Conservation (phyloP, 2,113 vertebrate species). For the Dicaeum eximium region DNA sequence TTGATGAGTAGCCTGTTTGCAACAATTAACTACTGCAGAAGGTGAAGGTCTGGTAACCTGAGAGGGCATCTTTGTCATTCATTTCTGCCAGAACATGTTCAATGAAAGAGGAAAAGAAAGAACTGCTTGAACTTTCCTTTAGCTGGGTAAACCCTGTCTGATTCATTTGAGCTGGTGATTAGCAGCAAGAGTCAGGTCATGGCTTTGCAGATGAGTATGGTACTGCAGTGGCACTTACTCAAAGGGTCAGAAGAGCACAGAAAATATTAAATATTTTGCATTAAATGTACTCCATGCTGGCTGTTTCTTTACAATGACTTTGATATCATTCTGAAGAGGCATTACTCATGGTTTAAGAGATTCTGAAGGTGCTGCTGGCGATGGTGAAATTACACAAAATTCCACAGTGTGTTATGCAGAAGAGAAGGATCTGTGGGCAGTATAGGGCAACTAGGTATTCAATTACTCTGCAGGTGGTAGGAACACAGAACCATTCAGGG, state of each 20-base stretch:
- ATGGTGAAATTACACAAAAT: neutral
- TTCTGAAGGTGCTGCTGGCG: neutral
- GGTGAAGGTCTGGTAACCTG: neutral
- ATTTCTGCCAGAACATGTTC: neutral
- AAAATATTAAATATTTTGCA: conserved; percentile 2
- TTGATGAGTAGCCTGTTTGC: neutral
- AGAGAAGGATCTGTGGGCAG: neutral
- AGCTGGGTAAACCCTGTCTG: neutral
- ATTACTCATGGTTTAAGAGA: neutral
- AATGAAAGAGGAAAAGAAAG: neutral
- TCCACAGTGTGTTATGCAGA: neutral
- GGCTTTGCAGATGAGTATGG: neutral
- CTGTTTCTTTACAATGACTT: neutral
- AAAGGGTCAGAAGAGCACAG: neutral
- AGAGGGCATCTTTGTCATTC: neutral
- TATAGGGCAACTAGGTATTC: neutral
- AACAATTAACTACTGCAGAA: neutral
- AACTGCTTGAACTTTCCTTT: neutral
- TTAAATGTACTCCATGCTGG: neutral
- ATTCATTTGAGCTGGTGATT: neutral
- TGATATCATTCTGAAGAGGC: neutral
- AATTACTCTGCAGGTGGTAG: neutral
- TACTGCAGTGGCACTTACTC: neutral
- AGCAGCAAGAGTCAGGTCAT: neutral
- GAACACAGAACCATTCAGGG: neutral